These are phyloP conservation scores for Oncorhynchus masou DNA, from an alignment of 2,113 vertebrate species.

Conservation along the genomic window DNA sequence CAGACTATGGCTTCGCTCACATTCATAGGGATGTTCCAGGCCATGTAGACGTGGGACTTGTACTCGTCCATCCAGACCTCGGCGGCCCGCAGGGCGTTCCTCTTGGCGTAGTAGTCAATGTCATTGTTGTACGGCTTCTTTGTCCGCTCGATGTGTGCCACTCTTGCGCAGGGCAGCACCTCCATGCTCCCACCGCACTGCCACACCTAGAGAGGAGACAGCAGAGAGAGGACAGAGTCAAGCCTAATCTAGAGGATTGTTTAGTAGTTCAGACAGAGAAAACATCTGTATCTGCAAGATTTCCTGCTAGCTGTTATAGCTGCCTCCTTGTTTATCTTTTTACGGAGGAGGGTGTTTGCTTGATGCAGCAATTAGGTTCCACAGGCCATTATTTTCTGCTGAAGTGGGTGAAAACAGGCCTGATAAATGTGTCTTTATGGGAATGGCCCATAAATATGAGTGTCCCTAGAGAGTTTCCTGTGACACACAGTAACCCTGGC, in stretches of 20 bases:
- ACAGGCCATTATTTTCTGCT: slow-evolving; percentile 35
- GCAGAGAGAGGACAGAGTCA: neutral
- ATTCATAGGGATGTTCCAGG: slow-evolving; percentile 98
- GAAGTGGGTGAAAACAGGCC: slow-evolving; percentile 19
- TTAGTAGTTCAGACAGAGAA: neutral
- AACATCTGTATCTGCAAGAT: neutral
- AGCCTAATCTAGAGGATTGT: neutral
- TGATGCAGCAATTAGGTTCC: slow-evolving; percentile 27
- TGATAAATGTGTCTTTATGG: slow-evolving; percentile 34
- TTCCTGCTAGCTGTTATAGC: neutral
- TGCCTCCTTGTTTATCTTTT: slow-evolving; percentile 7
- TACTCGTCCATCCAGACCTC: slow-evolving; percentile 99
- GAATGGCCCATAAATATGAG: slow-evolving; percentile 34
- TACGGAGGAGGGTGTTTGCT: slow-evolving; percentile 4
- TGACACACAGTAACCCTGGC: slow-evolving; percentile 39
- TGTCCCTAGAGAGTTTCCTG: slow-evolving; percentile 33
- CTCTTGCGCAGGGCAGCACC: slow-evolving; percentile 92
- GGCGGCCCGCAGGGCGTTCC: slow-evolving; percentile 90
- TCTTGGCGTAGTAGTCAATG: slow-evolving; percentile 97
- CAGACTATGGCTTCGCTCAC: slow-evolving; percentile 68
- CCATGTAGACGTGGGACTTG: slow-evolving; percentile 98
- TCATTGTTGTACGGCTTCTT: slow-evolving; percentile 98
- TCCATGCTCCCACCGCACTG: slow-evolving; percentile 99
- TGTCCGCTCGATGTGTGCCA: slow-evolving; percentile 97
- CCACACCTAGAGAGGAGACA: slow-evolving; percentile 81